Evolutionary conservation across 2,888 invertebrate genomes (phyloP), one percentile per base, ranked within the genome.

Genomic region (Arrhopalites spinosus): DNA sequence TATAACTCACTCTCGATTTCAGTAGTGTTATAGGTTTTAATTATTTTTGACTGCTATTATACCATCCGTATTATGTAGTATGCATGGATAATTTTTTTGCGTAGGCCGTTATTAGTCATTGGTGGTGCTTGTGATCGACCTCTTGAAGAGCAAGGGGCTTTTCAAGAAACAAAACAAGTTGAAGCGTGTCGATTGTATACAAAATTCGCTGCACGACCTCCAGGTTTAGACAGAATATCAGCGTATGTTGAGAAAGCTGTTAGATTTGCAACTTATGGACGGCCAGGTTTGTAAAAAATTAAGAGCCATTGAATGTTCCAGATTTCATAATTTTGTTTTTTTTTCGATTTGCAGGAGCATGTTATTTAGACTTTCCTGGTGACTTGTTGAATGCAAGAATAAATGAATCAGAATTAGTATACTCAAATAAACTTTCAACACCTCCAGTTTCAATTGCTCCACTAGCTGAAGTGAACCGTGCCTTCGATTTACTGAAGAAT

Each of bases 71-170:
- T n/a, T n/a, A n/a, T n/a, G n/a, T n/a, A n/a, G n/a, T 36, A 36
- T 7, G 36, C 36, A 36, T 7, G 36, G 3, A 7, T 36, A 7
- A 36, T 7, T 36, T 36, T 36, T 30, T 53, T 20, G 56, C 20
- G 0, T 27, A 90, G 90, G 91, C 98, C 98, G 0, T 86, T 98
- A 67, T 84, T 98, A 53, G 94, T 98, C 2, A 90, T 98, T 79
- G 96, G 94, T 23, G 98, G 98, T 1, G 92, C 97, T 0, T 93
- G 94, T 83, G 92, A 95, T 20, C 89, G 92, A 84, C 94, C 96
- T 85, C 96, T 96, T 85, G 97, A 97, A 86, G 94, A 93, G 11
- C 92, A 96, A 83, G 98, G 98, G 27, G 98, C 96, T 1, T 98
- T 98, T 86, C 98, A 98, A 86, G 97, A 96, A 86, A 96, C 92